Conservation (phyloP, 2,797 vertebrate genomes). For the Tamandua tetradactyla region DNA sequence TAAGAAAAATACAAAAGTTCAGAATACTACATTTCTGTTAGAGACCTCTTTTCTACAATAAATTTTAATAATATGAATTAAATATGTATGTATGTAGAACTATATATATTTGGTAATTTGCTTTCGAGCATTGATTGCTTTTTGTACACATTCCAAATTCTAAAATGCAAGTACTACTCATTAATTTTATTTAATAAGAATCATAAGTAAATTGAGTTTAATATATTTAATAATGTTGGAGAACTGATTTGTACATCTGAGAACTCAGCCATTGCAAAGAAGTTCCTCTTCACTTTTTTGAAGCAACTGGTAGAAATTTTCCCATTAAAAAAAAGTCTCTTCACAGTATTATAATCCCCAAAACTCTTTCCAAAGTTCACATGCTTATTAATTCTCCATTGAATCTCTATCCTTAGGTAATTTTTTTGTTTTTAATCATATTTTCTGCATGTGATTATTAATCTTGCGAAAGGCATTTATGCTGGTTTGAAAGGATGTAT, state of each 20-base stretch:
- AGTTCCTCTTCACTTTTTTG: background rate
- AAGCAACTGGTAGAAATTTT: slow-evolving; percentile 2
- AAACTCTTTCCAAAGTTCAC: background rate
- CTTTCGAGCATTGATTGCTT: background rate
- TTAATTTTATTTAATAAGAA: slow-evolving; percentile 12
- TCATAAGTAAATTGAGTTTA: background rate
- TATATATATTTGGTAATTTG: background rate
- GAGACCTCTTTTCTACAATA: background rate
- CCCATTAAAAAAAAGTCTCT: background rate
- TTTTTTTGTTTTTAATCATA: slow-evolving; percentile 33
- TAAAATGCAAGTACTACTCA: slow-evolving; percentile 7
- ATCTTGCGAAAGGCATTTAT: background rate
- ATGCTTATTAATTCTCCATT: slow-evolving; percentile 13
- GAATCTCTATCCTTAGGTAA: background rate
- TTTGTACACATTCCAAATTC: slow-evolving; percentile 12
- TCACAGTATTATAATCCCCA: background rate
- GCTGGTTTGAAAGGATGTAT: no score
- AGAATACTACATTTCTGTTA: slow-evolving; percentile 18
- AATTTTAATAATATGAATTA: background rate
- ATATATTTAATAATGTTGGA: slow-evolving; percentile 12
- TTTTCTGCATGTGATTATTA: background rate
- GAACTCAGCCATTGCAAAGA: slow-evolving; percentile 27
- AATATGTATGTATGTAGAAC: background rate
- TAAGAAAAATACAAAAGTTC: slow-evolving; percentile 27
- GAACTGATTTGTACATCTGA: slow-evolving; percentile 16